Percentiles rank a stretch among this genome's conserved stretches.
These are phyloP conservation scores for Ceyx erithaca DNA, from an alignment of 2,797 vertebrate genomes.

Conservation along the genomic window DNA sequence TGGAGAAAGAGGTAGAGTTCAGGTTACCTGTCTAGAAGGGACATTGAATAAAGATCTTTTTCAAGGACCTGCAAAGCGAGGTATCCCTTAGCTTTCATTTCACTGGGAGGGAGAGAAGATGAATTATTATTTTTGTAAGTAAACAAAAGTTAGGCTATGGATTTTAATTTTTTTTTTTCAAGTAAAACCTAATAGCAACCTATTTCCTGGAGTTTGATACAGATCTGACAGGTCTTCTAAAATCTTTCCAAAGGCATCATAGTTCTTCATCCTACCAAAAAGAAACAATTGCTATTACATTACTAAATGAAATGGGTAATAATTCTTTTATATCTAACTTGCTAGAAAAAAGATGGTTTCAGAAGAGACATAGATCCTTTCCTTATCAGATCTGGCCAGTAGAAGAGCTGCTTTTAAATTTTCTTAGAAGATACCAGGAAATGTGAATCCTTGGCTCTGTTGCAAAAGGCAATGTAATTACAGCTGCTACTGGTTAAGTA, in stretches of 20 bases:
- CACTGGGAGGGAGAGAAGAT: constrained; percentile 62
- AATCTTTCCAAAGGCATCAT: constrained; percentile 81
- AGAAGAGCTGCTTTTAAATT: background rate
- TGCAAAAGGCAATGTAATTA: constrained; percentile 4
- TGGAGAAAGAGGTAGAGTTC: background rate
- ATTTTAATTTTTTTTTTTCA: background rate
- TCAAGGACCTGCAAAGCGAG: constrained; percentile 80
- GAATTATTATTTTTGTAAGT: background rate
- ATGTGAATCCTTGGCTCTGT: background rate
- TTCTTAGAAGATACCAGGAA: constrained; percentile 27
- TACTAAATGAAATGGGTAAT: background rate
- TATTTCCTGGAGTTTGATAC: constrained; percentile 84
- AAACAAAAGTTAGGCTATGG: background rate
- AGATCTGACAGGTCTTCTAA: constrained; percentile 79
- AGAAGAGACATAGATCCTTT: background rate
- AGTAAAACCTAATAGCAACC: constrained; percentile 66
- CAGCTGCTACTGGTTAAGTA: background rate
- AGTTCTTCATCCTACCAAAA: constrained; percentile 80
- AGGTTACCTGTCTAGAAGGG: constrained; percentile 78
- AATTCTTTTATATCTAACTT: background rate
- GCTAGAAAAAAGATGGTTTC: background rate
- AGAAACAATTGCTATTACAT: background rate
- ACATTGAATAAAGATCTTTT: constrained; percentile 83
- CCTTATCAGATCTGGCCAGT: background rate
- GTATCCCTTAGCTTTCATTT: constrained; percentile 82